Base-by-base conservation (phyloP, 2,113 vertebrate genomes). In the Psilopogon haemacephalus region DNA sequence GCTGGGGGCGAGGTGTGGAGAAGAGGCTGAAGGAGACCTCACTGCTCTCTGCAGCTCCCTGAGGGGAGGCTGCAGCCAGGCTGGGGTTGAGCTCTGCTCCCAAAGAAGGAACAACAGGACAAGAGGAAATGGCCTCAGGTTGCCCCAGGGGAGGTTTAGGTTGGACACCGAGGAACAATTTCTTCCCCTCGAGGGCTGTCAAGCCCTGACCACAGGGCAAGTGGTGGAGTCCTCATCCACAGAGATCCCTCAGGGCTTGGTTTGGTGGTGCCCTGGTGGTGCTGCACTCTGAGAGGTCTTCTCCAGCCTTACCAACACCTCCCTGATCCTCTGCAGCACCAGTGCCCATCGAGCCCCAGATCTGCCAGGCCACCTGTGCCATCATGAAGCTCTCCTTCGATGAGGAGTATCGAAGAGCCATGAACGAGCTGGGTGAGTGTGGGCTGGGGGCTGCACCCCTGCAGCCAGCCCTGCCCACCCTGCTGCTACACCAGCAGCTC, bases 351-450 rank as follows among this genome's bases (percentile, higher is more conserved):
- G 99, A 99, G 94, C 98, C 98, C 3, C 99, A 99, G 98, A 99
- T 99, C 97, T 99, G 99, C 96, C 99, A 99, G 97, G 98, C 99
- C 81, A 98, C 98, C 74, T 99, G 99, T 1, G 99, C 98, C 11
- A 97, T 99, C 94, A 99, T 99, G 99, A 99, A 99, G 96, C 98
- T 99, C 9, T 99, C 99, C 35, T 99, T 99, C 4, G 99, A 99
- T 0, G 99, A 99, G 88, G 99, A 99, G 79, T 99, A 99, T 94
- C 96, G 99, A 8, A 98, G 98, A 0, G 99, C 99, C 94, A 99
- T 99, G 99, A 99, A 99, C 13, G 99, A 99, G 96, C 97, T 99
- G 48, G 99, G 99, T 99, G 92, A 84, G 98, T 8, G 0, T 0
- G 1, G n/a, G 28, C 37, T 6, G 42, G 26, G 33, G 37, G 52